These are phyloP conservation scores for Phlogophora meticulosa DNA, from an alignment of 2,888 invertebrate species.

Conservation along the genomic window DNA sequence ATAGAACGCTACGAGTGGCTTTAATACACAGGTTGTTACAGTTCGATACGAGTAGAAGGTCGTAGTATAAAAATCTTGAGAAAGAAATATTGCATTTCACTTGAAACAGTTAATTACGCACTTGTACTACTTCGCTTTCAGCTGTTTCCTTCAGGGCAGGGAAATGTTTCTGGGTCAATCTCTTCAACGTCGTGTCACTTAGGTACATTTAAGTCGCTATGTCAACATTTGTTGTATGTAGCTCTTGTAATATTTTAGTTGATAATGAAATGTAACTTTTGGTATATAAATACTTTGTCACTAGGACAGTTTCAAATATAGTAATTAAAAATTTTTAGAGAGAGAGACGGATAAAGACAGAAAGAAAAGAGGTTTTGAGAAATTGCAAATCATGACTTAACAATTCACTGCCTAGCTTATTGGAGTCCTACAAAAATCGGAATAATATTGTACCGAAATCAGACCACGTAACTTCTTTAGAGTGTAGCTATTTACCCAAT, in stretches of 20 bases:
- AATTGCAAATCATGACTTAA: not conserved
- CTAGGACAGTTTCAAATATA: not conserved
- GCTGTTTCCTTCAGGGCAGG: slow-evolving; percentile 26
- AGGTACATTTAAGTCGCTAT: slow-evolving; percentile 9
- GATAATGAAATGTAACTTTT: not conserved
- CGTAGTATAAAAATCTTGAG: slow-evolving; percentile 15
- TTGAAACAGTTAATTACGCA: slow-evolving; percentile 11
- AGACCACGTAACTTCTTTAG: slow-evolving; percentile 44
- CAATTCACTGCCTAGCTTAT: slow-evolving; percentile 5
- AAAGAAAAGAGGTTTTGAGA: too few relatives aligned
- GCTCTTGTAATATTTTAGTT: not conserved
- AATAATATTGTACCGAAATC: slow-evolving; percentile 41
- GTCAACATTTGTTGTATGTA: not conserved
- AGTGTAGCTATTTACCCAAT: slow-evolving; percentile 40
- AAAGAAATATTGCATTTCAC: slow-evolving; percentile 28
- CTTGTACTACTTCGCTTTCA: slow-evolving; percentile 15
- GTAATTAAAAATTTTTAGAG: too few relatives aligned
- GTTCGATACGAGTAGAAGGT: slow-evolving; percentile 8
- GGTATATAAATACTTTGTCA: not conserved
- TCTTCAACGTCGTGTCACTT: slow-evolving; percentile 18
- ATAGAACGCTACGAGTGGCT: not conserved
- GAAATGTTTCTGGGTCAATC: slow-evolving; percentile 50
- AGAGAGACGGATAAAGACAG: too few relatives aligned
- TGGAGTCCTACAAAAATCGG: slow-evolving; percentile 14
- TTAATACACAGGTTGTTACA: not conserved